Conservation (phyloP, 2,888 invertebrate species). For the Gari tellinella region DNA sequence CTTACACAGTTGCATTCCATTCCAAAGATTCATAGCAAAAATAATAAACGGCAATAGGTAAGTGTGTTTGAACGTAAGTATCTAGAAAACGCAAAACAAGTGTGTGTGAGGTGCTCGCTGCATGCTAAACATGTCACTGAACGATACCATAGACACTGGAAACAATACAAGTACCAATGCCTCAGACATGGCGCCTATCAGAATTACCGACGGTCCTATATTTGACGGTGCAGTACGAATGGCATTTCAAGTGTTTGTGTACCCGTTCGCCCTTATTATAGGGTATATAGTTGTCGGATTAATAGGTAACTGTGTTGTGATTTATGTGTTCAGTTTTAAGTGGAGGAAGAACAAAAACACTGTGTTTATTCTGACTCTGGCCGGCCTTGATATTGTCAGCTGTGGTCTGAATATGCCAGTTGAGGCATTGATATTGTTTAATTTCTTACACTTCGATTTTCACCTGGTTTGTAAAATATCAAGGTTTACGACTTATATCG, state of each 20-base stretch:
- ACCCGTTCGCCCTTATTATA: conserved; percentile 35
- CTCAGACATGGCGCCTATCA: no score
- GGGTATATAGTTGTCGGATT: conserved; percentile 40
- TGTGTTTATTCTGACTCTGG: conserved; percentile 55
- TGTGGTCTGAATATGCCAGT: conserved; percentile 55
- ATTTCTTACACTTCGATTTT: conserved; percentile 42
- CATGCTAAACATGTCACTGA: no score
- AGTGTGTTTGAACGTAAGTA: no score
- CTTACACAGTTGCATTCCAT: no score
- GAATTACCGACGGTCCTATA: conserved; percentile 27
- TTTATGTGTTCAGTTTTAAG: conserved; percentile 42
- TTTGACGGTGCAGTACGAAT: conserved; percentile 25
- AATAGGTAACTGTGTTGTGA: conserved; percentile 43
- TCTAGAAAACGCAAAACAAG: no score
- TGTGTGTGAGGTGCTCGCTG: no score
- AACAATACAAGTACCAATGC: no score
- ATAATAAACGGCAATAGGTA: no score
- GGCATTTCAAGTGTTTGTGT: conserved; percentile 27
- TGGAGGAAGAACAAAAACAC: conserved; percentile 48
- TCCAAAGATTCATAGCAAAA: no score
- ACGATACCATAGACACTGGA: no score
- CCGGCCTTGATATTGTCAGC: conserved; percentile 47
- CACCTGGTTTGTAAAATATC: conserved; percentile 49
- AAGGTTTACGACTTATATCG: conserved; percentile 35
- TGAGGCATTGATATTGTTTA: conserved; percentile 41